A percentile compares a stretch with the other conserved stretches of the same genome.
phyloP scores from a whole-genome alignment of 1,140 invertebrate species.

The Achroia grisella region DNA sequence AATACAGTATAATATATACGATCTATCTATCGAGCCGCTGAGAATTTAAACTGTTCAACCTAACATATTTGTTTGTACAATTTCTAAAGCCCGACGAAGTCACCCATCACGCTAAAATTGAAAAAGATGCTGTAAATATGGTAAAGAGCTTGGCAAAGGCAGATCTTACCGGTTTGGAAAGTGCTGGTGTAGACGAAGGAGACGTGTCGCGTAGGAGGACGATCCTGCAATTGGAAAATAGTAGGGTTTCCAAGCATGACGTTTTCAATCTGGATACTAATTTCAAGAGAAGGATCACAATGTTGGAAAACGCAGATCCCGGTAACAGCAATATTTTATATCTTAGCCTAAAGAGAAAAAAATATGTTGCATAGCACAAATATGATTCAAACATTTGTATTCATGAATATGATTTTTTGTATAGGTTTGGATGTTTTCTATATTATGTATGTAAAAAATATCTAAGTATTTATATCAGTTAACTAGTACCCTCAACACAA shows the following conservation, averaged over 20 bases:
- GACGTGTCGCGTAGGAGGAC: slow-evolving; percentile 87
- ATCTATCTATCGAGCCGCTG: no score
- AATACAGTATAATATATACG: no score
- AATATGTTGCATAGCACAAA: no score
- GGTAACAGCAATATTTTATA: slow-evolving; percentile 20
- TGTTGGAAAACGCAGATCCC: slow-evolving; percentile 42
- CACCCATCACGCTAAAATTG: slow-evolving; percentile 87
- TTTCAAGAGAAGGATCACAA: slow-evolving; percentile 92
- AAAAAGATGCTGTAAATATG: slow-evolving; percentile 93
- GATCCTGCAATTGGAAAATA: slow-evolving; percentile 90
- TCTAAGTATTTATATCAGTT: no score
- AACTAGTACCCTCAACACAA: no score
- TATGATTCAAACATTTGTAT: no score
- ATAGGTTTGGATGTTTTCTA: no score
- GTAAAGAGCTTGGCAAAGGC: slow-evolving; percentile 90
- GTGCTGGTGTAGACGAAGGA: slow-evolving; percentile 85
- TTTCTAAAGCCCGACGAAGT: slow-evolving; percentile 82
- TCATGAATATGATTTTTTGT: no score
- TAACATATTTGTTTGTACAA: no score
- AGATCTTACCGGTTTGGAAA: slow-evolving; percentile 88
- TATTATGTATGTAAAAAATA: no score
- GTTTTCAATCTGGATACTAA: slow-evolving; percentile 94
- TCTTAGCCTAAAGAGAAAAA: no score
- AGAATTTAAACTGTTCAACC: no score
- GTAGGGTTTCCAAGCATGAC: slow-evolving; percentile 84